Conservation (phyloP, 2,797 vertebrate species). For the Moxostoma hubbsi region DNA sequence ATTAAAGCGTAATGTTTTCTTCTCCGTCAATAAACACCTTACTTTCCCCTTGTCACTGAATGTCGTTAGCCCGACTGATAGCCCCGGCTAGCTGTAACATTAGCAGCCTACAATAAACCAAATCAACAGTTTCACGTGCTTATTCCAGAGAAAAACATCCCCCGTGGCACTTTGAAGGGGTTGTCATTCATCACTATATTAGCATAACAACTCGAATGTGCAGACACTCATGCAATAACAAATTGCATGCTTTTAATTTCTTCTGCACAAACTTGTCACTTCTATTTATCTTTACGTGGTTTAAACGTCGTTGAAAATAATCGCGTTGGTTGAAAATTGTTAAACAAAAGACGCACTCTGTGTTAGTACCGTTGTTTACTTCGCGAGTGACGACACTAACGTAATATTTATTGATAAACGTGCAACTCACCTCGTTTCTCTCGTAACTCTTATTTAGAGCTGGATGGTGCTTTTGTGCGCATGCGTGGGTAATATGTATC, state of each 20-base stretch:
- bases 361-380: constrained; percentile 51
- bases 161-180: constrained; percentile 49
- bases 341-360: constrained; percentile 56
- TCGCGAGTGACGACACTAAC: constrained; percentile 54
- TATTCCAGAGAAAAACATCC: constrained; percentile 70
- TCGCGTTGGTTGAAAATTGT: constrained; percentile 54
- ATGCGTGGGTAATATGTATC: constrained; percentile 79
- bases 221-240: constrained; percentile 66
- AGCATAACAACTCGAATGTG: constrained; percentile 51
- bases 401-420: constrained; percentile 74
- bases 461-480: constrained; percentile 75
- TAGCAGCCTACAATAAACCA: constrained; percentile 81
- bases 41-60: constrained; percentile 88
- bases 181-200: constrained; percentile 39
- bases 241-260: constrained; percentile 78
- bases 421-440: constrained; percentile 88
- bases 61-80: constrained; percentile 70
- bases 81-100: constrained; percentile 73
- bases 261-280: constrained; percentile 83
- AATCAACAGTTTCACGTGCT: constrained; percentile 79
- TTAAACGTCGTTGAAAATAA: constrained; percentile 71
- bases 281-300: constrained; percentile 77
- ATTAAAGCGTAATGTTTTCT: constrained; percentile 75
- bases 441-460: constrained; percentile 88
- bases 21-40: constrained; percentile 74